A percentile compares a stretch with the other conserved stretches of the same genome.
Evolutionary conservation across 2,113 vertebrate species (phyloP).

Genomic region (Apodemus sylvaticus): DNA sequence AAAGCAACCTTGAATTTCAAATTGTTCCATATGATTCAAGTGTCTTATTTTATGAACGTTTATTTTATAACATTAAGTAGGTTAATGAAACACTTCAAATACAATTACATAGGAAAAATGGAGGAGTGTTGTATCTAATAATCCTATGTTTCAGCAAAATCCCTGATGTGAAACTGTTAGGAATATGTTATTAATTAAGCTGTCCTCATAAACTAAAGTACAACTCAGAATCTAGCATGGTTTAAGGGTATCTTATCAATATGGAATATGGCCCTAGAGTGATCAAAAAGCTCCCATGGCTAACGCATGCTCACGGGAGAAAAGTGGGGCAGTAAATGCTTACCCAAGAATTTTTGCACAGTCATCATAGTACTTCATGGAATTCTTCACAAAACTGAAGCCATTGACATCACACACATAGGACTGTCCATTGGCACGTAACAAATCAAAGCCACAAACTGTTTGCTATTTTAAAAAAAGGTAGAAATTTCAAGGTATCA

Average conservation of each 20-base stretch:
- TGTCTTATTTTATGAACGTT: neutral
- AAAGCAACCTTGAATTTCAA: conserved; percentile 44
- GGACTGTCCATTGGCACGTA: conserved; percentile 94
- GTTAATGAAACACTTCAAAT: conserved; percentile 2
- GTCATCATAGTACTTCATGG: conserved; percentile 96
- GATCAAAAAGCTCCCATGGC: neutral
- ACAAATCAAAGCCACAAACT: conserved; percentile 94
- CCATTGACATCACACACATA: conserved; percentile 96
- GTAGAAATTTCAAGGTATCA: conserved; percentile 47
- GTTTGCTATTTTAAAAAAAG: conserved; percentile 91
- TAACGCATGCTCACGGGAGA: neutral
- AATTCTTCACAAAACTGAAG: conserved; percentile 96
- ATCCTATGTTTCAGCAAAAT: neutral
- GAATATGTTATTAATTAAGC: neutral
- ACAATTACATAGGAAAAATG: conserved; percentile 6
- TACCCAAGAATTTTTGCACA: conserved; percentile 96
- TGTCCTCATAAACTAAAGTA: neutral
- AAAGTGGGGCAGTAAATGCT: conserved; percentile 72
- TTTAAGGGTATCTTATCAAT: neutral
- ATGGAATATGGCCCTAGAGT: neutral
- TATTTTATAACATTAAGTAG: neutral
- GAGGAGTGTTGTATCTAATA: neutral
- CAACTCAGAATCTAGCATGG: neutral
- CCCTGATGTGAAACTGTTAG: neutral
- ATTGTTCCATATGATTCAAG: neutral